Evolutionary conservation across 2,888 invertebrate genomes (phyloP).

Genomic region (Dolomedes plantarius): DNA sequence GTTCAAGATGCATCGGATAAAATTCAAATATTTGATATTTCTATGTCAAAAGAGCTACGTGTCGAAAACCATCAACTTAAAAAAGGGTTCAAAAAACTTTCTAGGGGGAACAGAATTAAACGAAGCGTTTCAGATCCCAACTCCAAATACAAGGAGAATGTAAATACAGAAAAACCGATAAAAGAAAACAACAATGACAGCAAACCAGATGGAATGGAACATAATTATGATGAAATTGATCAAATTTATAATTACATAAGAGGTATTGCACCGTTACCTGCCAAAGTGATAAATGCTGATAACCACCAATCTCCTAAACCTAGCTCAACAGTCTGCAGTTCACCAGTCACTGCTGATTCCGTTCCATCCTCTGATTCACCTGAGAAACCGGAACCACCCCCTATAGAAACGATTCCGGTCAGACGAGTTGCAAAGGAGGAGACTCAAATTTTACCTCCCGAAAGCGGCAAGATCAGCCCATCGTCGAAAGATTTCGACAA

Average conservation of each 20-base stretch:
- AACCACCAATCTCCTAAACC: slow-evolving; percentile 7
- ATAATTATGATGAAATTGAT: slow-evolving; percentile 92
- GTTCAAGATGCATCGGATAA: slow-evolving; percentile 72
- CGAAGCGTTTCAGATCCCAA: slow-evolving; percentile 50
- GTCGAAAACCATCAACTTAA: slow-evolving; percentile 49
- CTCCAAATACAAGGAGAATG: slow-evolving; percentile 38
- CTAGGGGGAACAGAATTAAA: slow-evolving; percentile 20
- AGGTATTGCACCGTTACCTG: slow-evolving; percentile 92
- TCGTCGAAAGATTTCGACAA: slow-evolving; percentile 28
- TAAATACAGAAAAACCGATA: slow-evolving; percentile 75
- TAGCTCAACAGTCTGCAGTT: slow-evolving; percentile 13
- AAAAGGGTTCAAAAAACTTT: slow-evolving; percentile 14
- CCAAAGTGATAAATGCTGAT: slow-evolving; percentile 76
- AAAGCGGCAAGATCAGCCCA: not conserved
- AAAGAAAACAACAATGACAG: slow-evolving; percentile 79
- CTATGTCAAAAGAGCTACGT: slow-evolving; percentile 72
- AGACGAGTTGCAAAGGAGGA: slow-evolving; percentile 71
- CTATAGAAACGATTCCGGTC: slow-evolving; percentile 92
- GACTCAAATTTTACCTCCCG: slow-evolving; percentile 24
- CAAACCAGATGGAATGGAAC: slow-evolving; percentile 18
- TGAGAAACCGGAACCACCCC: slow-evolving; percentile 87
- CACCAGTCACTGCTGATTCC: slow-evolving; percentile 72
- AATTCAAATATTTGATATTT: slow-evolving; percentile 73
- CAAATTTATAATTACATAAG: slow-evolving; percentile 97
- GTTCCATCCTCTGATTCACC: slow-evolving; percentile 74